Base-by-base conservation (phyloP, 2,113 vertebrate genomes). In the Lates calcarifer region DNA sequence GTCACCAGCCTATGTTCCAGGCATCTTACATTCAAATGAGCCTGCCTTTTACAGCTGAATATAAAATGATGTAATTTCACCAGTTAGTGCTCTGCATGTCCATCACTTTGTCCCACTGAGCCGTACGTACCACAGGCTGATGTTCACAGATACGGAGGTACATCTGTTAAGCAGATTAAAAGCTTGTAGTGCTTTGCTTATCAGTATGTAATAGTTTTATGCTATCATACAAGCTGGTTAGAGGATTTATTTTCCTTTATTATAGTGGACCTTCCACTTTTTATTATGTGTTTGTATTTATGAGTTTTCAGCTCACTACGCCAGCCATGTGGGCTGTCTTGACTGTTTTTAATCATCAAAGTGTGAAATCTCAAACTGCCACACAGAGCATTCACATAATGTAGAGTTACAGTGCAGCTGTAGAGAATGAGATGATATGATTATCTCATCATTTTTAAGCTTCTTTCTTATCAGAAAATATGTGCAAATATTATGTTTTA, bases 161-260 rank as follows among this genome's bases (percentile, higher is more conserved):
- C 4, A 15, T 65, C 58, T 58, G 47, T 78, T 72, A 76, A 77
- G 74, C 69, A 70, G 85, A 89, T 85, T 76, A 76, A 83, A 84
- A n/a, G 55, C 73, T 76, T 72, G 26, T 31, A 43, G 24, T 45
- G 61, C 28, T 79, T 76, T 74, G 20, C 63, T 79, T 65, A 85
- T 83, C 64, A 58, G 33, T 67, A 20, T 85, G 67, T 77, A 70
- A 79, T 53, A 65, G 41, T 49, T 82, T 69, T 61, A 47, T 3
- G 4, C 70, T 57, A 43, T 79, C 39, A 35, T 5, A 63, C 65
- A 43, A 43, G 61, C n/a, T 73, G 47, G 33, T 47, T 31, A 43
- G 41, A 43, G 35, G 60, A 58, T 58, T 81, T 71, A 63, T 70
- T 7, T 41, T 6, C 0, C 29, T 24, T 53, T 53, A n/a, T 64